These are phyloP conservation scores for Antidorcas marsupialis DNA, from an alignment of 2,113 vertebrate genomes.

Conservation along the genomic window DNA sequence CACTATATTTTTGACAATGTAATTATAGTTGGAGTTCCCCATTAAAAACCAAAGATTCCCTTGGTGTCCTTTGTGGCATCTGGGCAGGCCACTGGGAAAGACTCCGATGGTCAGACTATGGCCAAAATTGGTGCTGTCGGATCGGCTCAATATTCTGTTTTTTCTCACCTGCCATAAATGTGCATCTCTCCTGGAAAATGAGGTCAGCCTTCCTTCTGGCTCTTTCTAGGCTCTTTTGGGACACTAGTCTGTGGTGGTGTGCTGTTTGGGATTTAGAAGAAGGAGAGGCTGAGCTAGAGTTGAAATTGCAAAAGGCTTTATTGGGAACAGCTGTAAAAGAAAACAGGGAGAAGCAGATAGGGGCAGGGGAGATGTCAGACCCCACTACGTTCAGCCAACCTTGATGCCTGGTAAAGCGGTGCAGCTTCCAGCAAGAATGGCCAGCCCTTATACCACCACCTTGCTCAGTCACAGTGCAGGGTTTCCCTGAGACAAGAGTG, in stretches of 20 bases:
- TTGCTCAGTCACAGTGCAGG: neutral
- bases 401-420: rapidly evolving
- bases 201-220: neutral
- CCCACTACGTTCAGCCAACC: neutral
- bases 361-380: neutral
- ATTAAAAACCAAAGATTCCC: neutral
- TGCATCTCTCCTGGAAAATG: neutral
- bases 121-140: neutral
- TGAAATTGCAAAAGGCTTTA: neutral
- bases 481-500: neutral
- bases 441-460: rapidly evolving
- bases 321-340: neutral
- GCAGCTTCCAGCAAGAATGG: rapidly evolving
- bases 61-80: neutral
- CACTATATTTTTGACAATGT: conserved; percentile 32
- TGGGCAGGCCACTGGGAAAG: neutral
- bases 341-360: neutral
- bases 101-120: neutral
- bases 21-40: conserved; percentile 34
- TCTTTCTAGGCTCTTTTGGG: neutral
- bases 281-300: neutral
- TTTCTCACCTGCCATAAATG: neutral
- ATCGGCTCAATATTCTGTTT: neutral
- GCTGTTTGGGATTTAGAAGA: neutral
- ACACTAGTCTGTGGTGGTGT: neutral